Percentiles rank a stretch among this genome's conserved stretches.
These are phyloP conservation scores for Thamnaconus septentrionalis DNA, from an alignment of 2,113 vertebrate species.

Conservation along the genomic window DNA sequence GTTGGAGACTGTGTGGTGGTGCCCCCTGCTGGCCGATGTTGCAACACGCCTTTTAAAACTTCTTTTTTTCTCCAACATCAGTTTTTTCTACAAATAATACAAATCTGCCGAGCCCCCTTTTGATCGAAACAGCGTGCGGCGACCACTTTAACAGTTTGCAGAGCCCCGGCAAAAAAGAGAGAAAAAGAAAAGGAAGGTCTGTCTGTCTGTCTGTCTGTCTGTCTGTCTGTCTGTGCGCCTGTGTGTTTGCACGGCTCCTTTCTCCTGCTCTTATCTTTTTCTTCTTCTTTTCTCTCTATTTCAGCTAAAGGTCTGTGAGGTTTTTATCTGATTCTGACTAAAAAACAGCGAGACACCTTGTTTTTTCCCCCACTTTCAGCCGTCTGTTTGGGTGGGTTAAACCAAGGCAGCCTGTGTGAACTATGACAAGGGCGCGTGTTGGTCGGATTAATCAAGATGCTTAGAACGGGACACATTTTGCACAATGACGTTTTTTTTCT, in stretches of 20 bases:
- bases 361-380: conserved; percentile 44
- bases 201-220: conserved; percentile 67
- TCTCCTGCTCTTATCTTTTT: conserved; percentile 49
- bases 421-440: not conserved
- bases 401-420: not conserved
- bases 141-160: conserved; percentile 83
- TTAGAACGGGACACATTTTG: not conserved
- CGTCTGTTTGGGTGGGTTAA: conserved; percentile 27
- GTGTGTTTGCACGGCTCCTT: conserved; percentile 33
- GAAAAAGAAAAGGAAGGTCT: conserved; percentile 7
- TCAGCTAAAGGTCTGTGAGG: conserved; percentile 69
- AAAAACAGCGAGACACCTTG: conserved; percentile 48
- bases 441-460: conserved; percentile 4
- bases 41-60: not conserved
- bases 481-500: not conserved
- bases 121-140: conserved; percentile 82
- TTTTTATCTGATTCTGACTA: conserved; percentile 71
- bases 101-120: conserved; percentile 45
- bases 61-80: too few species aligned
- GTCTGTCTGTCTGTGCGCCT: too few species aligned
- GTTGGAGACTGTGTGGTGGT: not conserved
- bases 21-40: conserved; percentile 32
- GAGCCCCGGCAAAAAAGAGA: conserved; percentile 61
- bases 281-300: conserved; percentile 53
- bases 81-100: too few species aligned